Conservation (phyloP, 2,113 vertebrate genomes). For the Rafetus swinhoei region DNA sequence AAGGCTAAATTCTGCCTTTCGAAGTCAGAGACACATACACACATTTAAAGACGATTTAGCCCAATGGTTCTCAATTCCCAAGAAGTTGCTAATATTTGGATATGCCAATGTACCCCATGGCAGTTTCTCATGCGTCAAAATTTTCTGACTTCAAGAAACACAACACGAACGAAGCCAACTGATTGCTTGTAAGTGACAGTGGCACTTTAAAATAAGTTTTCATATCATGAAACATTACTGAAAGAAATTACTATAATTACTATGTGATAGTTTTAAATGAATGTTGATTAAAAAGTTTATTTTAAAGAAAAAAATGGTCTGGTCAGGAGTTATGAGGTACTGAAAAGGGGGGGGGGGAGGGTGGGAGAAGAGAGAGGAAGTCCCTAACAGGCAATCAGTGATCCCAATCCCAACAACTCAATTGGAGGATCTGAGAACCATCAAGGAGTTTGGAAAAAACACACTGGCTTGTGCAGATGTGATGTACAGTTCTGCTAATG, state of each 20-base stretch:
- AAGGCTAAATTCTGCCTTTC: neutral
- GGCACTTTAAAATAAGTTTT: neutral
- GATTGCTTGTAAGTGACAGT: neutral
- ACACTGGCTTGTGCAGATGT: neutral
- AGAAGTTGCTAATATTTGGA: neutral
- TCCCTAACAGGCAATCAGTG: neutral
- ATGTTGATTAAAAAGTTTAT: neutral
- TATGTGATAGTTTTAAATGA: neutral
- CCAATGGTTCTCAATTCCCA: neutral
- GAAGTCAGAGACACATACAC: neutral
- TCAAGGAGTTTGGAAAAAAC: neutral
- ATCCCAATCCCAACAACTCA: neutral
- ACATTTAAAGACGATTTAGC: neutral
- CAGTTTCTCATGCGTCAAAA: neutral
- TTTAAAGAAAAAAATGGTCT: neutral
- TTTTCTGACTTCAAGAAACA: neutral
- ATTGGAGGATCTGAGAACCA: neutral
- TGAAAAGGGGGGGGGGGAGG: too few relatives aligned
- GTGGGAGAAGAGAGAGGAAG: too few relatives aligned
- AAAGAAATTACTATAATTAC: neutral
- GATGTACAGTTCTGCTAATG: neutral
- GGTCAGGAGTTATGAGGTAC: neutral
- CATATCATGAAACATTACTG: neutral
- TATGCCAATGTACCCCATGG: neutral
- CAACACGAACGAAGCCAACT: neutral